Evolutionary conservation across 2,888 invertebrate species (phyloP).

Genomic region (Drosophila gaucha): DNA sequence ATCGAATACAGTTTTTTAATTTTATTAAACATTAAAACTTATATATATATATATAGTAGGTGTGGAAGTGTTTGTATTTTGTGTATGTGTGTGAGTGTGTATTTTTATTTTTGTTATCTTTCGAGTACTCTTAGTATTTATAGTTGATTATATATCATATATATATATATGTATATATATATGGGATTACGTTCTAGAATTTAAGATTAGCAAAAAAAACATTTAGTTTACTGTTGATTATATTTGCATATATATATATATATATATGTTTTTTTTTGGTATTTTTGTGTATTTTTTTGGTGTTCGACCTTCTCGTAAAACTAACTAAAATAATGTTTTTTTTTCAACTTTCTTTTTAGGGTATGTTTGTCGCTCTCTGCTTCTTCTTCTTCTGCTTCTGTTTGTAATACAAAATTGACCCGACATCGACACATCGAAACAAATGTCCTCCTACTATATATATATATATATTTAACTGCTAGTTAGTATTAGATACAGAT

Average conservation of each 20-base stretch:
- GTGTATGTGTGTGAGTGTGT: conserved; percentile 18
- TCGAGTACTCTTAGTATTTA: conserved; percentile 37
- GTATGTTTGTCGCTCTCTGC: too few relatives aligned
- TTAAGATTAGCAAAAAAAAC: conserved; percentile 54
- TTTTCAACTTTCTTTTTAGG: neutral
- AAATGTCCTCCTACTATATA: conserved; percentile 57
- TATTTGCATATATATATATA: conserved; percentile 42
- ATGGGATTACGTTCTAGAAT: conserved; percentile 37
- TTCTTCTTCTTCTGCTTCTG: conserved; percentile 4
- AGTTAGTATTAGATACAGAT: conserved; percentile 73
- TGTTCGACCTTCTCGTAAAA: conserved; percentile 58
- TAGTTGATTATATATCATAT: conserved; percentile 36
- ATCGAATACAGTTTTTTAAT: conserved; percentile 16
- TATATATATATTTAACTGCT: conserved; percentile 58
- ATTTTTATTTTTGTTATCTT: conserved; percentile 1
- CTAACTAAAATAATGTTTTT: conserved; percentile 46
- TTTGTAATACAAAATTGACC: conserved; percentile 64
- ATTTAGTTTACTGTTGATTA: conserved; percentile 56
- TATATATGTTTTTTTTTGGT: neutral
- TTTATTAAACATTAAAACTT: conserved; percentile 72
- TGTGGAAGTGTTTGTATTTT: conserved; percentile 45
- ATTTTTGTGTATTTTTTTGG: conserved; percentile 40
- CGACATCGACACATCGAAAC: conserved; percentile 64
- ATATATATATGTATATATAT: conserved; percentile 8
- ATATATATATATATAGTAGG: conserved; percentile 15